Percentiles rank a stretch among this genome's conserved stretches.
phyloP scores from a whole-genome alignment of 2,797 vertebrate genomes.

The Ara ararauna region DNA sequence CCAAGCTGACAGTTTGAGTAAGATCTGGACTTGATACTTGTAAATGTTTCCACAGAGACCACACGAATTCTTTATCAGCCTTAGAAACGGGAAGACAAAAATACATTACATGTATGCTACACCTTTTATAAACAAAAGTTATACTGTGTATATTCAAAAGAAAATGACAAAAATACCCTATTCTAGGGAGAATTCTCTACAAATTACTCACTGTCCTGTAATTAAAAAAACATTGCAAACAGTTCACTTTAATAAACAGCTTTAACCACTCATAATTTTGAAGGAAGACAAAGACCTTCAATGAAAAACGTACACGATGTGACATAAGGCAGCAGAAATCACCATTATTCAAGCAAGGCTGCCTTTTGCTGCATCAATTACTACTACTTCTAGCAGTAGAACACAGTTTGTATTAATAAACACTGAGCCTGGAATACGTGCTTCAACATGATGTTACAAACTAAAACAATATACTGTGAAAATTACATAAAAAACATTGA shows the following conservation, averaged over 20 bases:
- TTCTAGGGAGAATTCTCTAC: background rate
- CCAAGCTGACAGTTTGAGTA: constrained; percentile 88
- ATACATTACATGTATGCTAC: background rate
- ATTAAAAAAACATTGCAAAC: background rate
- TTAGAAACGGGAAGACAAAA: constrained; percentile 53
- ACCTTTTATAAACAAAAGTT: background rate
- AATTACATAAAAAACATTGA: background rate
- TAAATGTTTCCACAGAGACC: constrained; percentile 94
- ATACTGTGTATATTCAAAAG: background rate
- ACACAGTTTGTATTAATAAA: background rate
- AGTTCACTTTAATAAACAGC: background rate
- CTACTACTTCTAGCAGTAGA: background rate
- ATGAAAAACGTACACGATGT: fast-evolving
- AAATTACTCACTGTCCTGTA: background rate
- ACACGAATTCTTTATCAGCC: constrained; percentile 97
- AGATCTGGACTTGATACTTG: constrained; percentile 90
- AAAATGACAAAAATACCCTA: background rate
- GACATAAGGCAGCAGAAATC: background rate
- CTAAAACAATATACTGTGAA: background rate
- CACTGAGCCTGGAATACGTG: background rate
- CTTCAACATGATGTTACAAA: background rate
- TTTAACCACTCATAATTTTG: background rate
- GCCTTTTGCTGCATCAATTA: background rate
- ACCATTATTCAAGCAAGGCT: background rate
- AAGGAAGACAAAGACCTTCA: background rate